phyloP scores from a whole-genome alignment of 2,888 invertebrate species.

The Cryptosula pallasiana region DNA sequence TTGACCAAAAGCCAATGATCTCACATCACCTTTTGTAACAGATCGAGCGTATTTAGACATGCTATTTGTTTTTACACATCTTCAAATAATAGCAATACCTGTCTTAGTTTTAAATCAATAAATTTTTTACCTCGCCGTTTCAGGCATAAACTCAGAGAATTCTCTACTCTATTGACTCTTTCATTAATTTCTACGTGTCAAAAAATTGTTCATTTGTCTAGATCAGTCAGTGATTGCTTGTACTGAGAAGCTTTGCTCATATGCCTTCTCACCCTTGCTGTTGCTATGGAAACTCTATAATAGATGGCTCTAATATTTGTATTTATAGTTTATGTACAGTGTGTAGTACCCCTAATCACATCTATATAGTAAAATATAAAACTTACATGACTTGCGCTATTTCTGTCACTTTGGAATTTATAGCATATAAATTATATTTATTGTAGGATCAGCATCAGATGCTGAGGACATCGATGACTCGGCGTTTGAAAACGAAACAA shows the following conservation, averaged over 20 bases:
- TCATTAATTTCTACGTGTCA: neutral
- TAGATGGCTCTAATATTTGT: too few relatives aligned
- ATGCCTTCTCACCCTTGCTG: too few relatives aligned
- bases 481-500: constrained; percentile 18
- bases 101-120: neutral
- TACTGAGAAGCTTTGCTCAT: too few relatives aligned
- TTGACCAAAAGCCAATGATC: neutral
- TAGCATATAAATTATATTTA: too few relatives aligned
- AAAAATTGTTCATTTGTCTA: neutral
- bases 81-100: neutral
- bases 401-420: too few relatives aligned
- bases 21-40: constrained; percentile 12
- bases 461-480: constrained; percentile 22
- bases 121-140: neutral
- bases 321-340: too few relatives aligned
- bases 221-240: too few relatives aligned
- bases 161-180: neutral
- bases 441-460: constrained; percentile 15
- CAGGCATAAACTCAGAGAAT: neutral
- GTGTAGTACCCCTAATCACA: too few relatives aligned
- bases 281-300: too few relatives aligned
- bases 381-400: too few relatives aligned
- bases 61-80: constrained; percentile 9
- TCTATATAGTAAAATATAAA: too few relatives aligned
- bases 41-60: neutral